These are phyloP conservation scores for Diplogasteroides magnus DNA, from an alignment of 1,140 invertebrate genomes.

Conservation along the genomic window DNA sequence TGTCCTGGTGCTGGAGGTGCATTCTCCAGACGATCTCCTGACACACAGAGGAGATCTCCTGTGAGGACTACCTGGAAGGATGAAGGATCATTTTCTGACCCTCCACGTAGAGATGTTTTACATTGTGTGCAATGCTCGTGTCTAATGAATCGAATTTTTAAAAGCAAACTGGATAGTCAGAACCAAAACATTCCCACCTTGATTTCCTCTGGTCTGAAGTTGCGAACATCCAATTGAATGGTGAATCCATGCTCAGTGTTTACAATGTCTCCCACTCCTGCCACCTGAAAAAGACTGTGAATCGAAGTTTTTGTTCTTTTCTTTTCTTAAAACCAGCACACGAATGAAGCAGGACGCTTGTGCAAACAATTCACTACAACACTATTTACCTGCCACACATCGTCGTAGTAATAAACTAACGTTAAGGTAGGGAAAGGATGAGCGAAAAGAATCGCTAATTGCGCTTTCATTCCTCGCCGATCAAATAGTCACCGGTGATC, in stretches of 20 bases:
- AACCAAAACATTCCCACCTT: conserved; percentile 21
- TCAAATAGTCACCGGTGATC: too few species aligned
- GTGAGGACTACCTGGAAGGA: conserved; percentile 27
- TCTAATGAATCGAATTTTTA: not conserved
- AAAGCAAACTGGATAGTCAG: not conserved
- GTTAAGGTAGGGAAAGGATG: too few species aligned
- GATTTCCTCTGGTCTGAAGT: conserved; percentile 37
- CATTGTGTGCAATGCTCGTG: not conserved
- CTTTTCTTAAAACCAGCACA: too few species aligned
- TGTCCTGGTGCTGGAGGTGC: not conserved
- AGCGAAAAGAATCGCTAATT: too few species aligned
- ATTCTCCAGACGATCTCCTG: conserved; percentile 30
- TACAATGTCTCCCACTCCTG: conserved; percentile 38
- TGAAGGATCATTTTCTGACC: not conserved
- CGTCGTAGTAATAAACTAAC: too few species aligned
- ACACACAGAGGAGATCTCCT: conserved; percentile 29
- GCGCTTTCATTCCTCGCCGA: too few species aligned
- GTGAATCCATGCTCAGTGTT: conserved; percentile 42
- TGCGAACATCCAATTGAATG: conserved; percentile 38
- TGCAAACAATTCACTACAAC: too few species aligned
- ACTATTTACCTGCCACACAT: too few species aligned
- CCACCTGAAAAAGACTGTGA: too few species aligned
- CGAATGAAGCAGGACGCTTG: too few species aligned
- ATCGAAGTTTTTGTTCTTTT: too few species aligned
- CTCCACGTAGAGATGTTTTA: too few species aligned